These are phyloP conservation scores for Hydrotaea diabolus DNA, from an alignment of 2,888 invertebrate genomes.

Conservation along the genomic window DNA sequence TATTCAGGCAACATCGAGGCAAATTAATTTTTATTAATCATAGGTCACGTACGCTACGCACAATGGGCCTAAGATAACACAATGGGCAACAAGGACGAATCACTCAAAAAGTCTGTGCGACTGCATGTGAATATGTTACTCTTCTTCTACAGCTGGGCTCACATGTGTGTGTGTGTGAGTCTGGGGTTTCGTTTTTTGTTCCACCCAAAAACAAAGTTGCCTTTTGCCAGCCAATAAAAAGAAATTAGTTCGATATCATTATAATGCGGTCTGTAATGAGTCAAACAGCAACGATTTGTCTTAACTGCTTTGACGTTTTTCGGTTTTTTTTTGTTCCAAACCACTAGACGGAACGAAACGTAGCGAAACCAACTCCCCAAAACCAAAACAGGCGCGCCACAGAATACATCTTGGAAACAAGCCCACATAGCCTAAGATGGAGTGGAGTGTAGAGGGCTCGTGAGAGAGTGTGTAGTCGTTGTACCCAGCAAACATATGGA, in stretches of 20 bases:
- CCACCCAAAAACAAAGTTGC: too few relatives aligned
- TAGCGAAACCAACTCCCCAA: background rate
- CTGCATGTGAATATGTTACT: background rate
- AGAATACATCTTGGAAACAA: background rate
- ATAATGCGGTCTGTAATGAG: constrained; percentile 31
- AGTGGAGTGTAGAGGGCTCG: too few relatives aligned
- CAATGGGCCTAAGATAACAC: background rate
- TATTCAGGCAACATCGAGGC: background rate
- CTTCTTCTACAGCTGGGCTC: background rate
- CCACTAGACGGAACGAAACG: background rate
- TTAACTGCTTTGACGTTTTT: constrained; percentile 3
- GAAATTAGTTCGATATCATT: constrained; percentile 24
- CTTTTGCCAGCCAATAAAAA: too few relatives aligned
- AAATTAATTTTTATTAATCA: constrained; percentile 32
- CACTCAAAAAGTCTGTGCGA: background rate
- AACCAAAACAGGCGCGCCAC: background rate
- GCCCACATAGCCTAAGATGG: too few relatives aligned
- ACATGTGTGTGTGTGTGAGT: too few relatives aligned
- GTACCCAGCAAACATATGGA: too few relatives aligned
- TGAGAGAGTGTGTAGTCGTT: too few relatives aligned
- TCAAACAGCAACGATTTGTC: constrained; percentile 6
- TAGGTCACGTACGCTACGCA: constrained; percentile 43
- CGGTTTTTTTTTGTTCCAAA: background rate
- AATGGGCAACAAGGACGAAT: background rate
- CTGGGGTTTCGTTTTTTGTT: background rate